These are phyloP conservation scores for Drosophila siamana DNA, from an alignment of 2,888 invertebrate species.

Conservation along the genomic window DNA sequence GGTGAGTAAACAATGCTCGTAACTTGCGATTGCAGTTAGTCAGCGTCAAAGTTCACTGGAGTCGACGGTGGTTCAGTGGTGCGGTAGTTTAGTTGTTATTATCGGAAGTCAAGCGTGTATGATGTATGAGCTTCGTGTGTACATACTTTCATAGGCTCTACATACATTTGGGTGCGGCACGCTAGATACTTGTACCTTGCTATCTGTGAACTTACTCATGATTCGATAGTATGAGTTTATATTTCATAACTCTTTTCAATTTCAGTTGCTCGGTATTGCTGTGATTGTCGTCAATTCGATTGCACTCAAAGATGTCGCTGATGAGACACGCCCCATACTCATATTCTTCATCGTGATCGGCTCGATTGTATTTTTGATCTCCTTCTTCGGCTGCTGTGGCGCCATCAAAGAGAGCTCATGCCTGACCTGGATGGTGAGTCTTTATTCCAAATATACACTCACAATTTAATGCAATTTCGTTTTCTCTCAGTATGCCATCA, in stretches of 20 bases:
- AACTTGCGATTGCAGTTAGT: constrained; percentile 22
- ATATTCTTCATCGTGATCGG: constrained; percentile 88
- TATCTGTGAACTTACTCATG: not conserved
- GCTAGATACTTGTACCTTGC: not conserved
- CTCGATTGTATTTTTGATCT: constrained; percentile 90
- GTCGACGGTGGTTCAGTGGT: not conserved
- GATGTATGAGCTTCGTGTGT: constrained; percentile 2
- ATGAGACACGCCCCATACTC: constrained; percentile 44
- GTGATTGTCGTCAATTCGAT: constrained; percentile 62
- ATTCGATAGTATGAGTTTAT: constrained; percentile 3
- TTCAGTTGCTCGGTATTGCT: constrained; percentile 71
- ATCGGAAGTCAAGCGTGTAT: constrained; percentile 35
- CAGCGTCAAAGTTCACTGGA: constrained; percentile 31
- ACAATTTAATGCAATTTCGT: not conserved
- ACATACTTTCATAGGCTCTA: constrained; percentile 11
- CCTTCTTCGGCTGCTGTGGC: constrained; percentile 96
- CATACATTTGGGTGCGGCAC: constrained; percentile 28
- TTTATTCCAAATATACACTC: not conserved
- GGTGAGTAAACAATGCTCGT: constrained; percentile 60
- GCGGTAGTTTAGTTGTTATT: constrained; percentile 18
- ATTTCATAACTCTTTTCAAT: constrained; percentile 22
- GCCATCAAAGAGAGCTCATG: constrained; percentile 94
- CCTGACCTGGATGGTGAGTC: constrained; percentile 91
- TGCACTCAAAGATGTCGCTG: constrained; percentile 56
- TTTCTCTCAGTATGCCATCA: constrained; percentile 88